Conservation (phyloP, 2,797 vertebrate species). For the Sebastes vulpes region DNA sequence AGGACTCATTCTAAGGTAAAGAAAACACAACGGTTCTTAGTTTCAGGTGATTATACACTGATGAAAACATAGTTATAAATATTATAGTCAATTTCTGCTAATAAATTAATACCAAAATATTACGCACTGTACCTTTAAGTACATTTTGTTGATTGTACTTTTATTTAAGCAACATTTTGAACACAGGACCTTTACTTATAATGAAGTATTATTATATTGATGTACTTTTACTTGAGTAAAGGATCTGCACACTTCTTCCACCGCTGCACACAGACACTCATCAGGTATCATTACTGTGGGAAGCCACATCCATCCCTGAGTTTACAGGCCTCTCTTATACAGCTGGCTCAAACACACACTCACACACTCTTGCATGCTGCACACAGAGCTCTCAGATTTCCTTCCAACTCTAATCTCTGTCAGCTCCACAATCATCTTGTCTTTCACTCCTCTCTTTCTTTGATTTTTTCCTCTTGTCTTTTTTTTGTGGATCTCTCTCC, state of each 20-base stretch:
- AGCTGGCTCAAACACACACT: constrained; percentile 26
- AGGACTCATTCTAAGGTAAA: too few relatives aligned
- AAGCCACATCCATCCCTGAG: neutral
- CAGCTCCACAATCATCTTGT: constrained; percentile 53
- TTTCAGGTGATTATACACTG: too few relatives aligned
- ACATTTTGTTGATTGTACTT: neutral
- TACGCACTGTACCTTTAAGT: neutral
- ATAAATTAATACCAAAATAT: too few relatives aligned
- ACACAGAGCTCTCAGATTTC: constrained; percentile 56
- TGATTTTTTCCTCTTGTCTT: constrained; percentile 47
- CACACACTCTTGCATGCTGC: constrained; percentile 1
- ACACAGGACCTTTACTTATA: neutral
- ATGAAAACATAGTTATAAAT: too few relatives aligned
- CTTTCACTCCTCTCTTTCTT: constrained; percentile 44
- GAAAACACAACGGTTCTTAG: too few relatives aligned
- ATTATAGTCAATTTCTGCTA: fast-evolving
- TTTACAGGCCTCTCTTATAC: constrained; percentile 31
- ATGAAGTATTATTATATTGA: neutral
- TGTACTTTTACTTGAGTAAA: neutral
- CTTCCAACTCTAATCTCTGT: constrained; percentile 55
- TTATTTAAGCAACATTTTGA: neutral
- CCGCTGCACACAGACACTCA: neutral
- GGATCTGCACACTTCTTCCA: neutral
- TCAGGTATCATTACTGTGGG: constrained; percentile 46
- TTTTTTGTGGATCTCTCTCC: constrained; percentile 2